These are phyloP conservation scores for Petaurus breviceps DNA, from an alignment of 2,113 vertebrate species.

Conservation along the genomic window DNA sequence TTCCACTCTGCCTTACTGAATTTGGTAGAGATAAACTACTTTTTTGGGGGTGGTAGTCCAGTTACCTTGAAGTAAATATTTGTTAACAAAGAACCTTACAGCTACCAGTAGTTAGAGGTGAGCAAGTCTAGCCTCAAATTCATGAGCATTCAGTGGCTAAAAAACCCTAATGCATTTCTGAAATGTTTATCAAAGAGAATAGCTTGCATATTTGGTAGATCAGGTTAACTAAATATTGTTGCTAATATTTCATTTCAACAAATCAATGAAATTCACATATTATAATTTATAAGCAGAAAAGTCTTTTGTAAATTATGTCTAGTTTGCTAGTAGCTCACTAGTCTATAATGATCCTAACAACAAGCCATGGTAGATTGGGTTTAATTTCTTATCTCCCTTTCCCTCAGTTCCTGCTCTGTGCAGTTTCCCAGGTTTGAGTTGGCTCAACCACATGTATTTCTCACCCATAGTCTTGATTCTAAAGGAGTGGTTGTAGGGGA, in stretches of 20 bases:
- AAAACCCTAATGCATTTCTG: not conserved
- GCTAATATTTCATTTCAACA: too few relatives aligned
- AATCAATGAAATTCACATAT: too few relatives aligned
- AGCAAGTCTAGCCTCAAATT: too few relatives aligned
- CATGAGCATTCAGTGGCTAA: not conserved
- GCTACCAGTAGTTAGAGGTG: too few relatives aligned
- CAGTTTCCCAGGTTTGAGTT: not conserved
- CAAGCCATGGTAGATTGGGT: too few relatives aligned
- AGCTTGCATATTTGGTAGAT: too few relatives aligned
- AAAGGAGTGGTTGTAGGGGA: not conserved
- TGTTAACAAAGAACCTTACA: not conserved
- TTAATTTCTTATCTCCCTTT: not conserved
- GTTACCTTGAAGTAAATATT: not conserved
- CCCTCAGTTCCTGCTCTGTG: not conserved
- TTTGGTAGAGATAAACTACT: not conserved
- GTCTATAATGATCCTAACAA: too few relatives aligned
- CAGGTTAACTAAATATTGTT: too few relatives aligned
- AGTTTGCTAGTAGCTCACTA: too few relatives aligned
- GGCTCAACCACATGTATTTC: not conserved
- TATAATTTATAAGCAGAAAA: too few relatives aligned
- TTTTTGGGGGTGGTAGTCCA: not conserved
- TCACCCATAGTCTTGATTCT: conserved; percentile 21
- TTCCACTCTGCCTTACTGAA: conserved; percentile 8
- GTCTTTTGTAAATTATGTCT: too few relatives aligned
- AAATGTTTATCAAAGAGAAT: not conserved